phyloP scores from a whole-genome alignment of 2,888 invertebrate species.

The Drosophila barbarae region DNA sequence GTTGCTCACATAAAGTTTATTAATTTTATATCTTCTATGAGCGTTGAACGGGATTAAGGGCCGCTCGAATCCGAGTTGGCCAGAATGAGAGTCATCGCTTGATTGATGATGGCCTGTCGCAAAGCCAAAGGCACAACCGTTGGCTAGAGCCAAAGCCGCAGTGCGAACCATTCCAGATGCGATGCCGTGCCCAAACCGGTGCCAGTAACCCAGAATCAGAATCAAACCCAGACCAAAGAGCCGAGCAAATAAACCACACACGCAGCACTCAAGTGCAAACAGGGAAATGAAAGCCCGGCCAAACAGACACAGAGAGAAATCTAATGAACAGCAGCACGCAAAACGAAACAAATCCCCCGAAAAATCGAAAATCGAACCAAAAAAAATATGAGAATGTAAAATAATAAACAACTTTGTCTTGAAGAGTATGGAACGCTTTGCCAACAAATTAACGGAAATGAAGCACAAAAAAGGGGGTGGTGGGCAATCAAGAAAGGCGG shows the following conservation, averaged over 20 bases:
- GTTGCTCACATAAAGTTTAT: slow-evolving; percentile 70
- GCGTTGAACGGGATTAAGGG: slow-evolving; percentile 44
- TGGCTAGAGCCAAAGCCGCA: slow-evolving; percentile 29
- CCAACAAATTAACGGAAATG: slow-evolving; percentile 79
- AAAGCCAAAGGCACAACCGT: slow-evolving; percentile 14
- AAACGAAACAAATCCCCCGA: slow-evolving; percentile 18
- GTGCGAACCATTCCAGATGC: slow-evolving; percentile 45
- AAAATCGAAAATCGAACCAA: slow-evolving; percentile 12
- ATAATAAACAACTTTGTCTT: slow-evolving; percentile 78
- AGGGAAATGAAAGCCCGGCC: slow-evolving; percentile 23
- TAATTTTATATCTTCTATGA: slow-evolving; percentile 72
- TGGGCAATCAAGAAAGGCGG: slow-evolving; percentile 36
- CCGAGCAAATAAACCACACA: slow-evolving; percentile 46
- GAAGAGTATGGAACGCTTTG: slow-evolving; percentile 79
- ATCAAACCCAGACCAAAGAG: slow-evolving; percentile 33
- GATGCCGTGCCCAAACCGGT: slow-evolving; percentile 19
- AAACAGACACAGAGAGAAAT: slow-evolving; percentile 29
- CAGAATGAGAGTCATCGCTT: slow-evolving; percentile 40
- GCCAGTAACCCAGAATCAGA: slow-evolving; percentile 32
- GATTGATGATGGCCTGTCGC: slow-evolving; percentile 49
- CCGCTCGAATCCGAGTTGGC: slow-evolving; percentile 19
- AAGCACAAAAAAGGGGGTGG: slow-evolving; percentile 58
- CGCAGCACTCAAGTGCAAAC: slow-evolving; percentile 47
- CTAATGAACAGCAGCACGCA: slow-evolving; percentile 29
- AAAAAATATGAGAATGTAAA: slow-evolving; percentile 70